Evolutionary conservation across 1,140 invertebrate species (phyloP), one percentile per base, ranked within the genome.

Genomic region (Anthonomus grandis): DNA sequence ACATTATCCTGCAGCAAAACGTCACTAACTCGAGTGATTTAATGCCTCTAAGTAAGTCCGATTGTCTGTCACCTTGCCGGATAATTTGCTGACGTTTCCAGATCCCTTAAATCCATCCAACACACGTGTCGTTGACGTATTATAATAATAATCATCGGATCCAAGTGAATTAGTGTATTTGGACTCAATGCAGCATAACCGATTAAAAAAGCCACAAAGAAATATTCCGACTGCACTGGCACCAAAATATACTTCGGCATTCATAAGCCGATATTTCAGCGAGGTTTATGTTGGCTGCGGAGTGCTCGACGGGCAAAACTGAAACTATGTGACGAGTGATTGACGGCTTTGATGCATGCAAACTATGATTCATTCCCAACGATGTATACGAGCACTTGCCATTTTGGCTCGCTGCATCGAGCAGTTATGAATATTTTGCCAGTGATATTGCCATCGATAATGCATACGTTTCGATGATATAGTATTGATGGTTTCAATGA

Each of bases 391-490:
- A 36, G 41, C 49, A 51, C 41, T 51, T 51, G 41, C 49, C 49
- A 51, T 51, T 51, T n/a, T 39, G 49, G 15, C 18, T 23, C 13
- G 38, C 13, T 27, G 37, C 49, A 37, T 51, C 27, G 17, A 21
- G 18, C 27, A 23, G 27, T 50, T 36, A 37, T 50, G 37, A 51
- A 51, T 51, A 51, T 51, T 51, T 51, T 41, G 49, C 37, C 39
- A 38, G n/a, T n/a, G n/a, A 23, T 24, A 37, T 49, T 36, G 47
- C 12, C 18, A 12, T 12, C 47, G 47, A 38, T 49, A 38, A 25
- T 24, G 23, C 15, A 24, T 22, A 23, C 10, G 44, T 8, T 27
- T 47, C 15, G 25, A 22, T 47, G 44, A 47, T 47, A 17, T 47
- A 47, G 23, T 47, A 47, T 47, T 47, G 44, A 47, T 25, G 21